Evolutionary conservation across 2,888 invertebrate species (phyloP), one percentile per base, ranked within the genome.

Genomic region (Caenorhabditis sp.): DNA sequence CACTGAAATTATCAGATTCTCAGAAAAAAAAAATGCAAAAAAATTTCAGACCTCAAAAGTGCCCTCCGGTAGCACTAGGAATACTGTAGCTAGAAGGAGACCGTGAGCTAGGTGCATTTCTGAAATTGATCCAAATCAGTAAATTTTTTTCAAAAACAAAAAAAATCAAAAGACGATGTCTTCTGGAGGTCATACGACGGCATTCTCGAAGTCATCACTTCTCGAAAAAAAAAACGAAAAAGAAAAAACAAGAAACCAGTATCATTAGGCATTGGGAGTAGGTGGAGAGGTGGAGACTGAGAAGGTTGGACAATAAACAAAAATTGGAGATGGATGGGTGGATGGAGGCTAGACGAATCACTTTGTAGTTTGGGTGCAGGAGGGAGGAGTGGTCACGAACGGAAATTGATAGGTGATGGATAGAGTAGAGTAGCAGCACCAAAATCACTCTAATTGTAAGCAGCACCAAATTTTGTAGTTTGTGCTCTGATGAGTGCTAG

Each of bases 1-100:
- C 90, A 90, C 88, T 89, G 58, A 60, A 82, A 24, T 13, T 55
- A 15, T 40, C 15, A 28, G 26, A 26, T 24, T 32, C 20, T n/a
- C n/a, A n/a, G n/a, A n/a, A n/a, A n/a, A n/a, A n/a, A n/a, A n/a
- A n/a, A n/a, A n/a, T n/a, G n/a, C n/a, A n/a, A n/a, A n/a, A 26
- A 44, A 40, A 40, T 13, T 20, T 11, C 13, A 20, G 24, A 82
- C 82, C 74, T 83, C 70, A 24, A 65, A 70, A 47, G 80, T 77
- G 6, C 67, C 72, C 0, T 79, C 65, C 8, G 82, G 82, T n/a
- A 82, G 68, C 0, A 70, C 67, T 11, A 80, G 44, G 6, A 84
- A 62, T 0, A 81, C 55, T 1, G 69, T 67, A 3, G 80, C 40
- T 2, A 80, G 15, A 0, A 82, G 50, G 2, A 61, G 24, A 5